phyloP scores from a whole-genome alignment of 2,888 invertebrate species.

The Eledone cirrhosa region DNA sequence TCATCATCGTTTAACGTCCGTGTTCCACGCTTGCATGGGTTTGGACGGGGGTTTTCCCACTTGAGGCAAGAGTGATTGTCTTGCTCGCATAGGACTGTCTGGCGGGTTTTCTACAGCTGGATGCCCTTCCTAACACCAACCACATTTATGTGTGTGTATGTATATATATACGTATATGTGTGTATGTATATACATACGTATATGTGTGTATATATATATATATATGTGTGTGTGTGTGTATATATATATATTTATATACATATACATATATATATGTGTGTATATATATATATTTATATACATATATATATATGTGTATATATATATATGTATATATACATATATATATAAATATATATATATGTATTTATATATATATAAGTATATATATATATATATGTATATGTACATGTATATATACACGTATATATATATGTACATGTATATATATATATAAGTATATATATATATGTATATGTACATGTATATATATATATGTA shows the following conservation, averaged over 20 bases:
- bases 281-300: slow-evolving; percentile 6
- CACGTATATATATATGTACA: not conserved
- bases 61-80: too few species aligned
- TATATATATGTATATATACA: not conserved
- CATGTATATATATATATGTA: not conserved
- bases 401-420: slow-evolving; percentile 10
- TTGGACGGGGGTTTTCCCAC: too few species aligned
- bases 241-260: slow-evolving; percentile 3
- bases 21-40: too few species aligned
- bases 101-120: too few species aligned
- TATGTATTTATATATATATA: not conserved
- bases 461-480: not conserved
- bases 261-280: not conserved
- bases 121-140: too few species aligned
- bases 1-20: too few species aligned
- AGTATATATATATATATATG: not conserved
- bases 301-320: slow-evolving; percentile 5
- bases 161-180: not conserved
- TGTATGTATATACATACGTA: slow-evolving; percentile 3
- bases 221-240: not conserved
- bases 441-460: not conserved
- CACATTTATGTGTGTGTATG: not conserved
- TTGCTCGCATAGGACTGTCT: too few species aligned
- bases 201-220: slow-evolving; percentile 10
- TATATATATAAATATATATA: not conserved